Evolutionary conservation across 2,888 invertebrate species (phyloP), one percentile per base, ranked within the genome.

Genomic region (Tanytarsus gracilentus): DNA sequence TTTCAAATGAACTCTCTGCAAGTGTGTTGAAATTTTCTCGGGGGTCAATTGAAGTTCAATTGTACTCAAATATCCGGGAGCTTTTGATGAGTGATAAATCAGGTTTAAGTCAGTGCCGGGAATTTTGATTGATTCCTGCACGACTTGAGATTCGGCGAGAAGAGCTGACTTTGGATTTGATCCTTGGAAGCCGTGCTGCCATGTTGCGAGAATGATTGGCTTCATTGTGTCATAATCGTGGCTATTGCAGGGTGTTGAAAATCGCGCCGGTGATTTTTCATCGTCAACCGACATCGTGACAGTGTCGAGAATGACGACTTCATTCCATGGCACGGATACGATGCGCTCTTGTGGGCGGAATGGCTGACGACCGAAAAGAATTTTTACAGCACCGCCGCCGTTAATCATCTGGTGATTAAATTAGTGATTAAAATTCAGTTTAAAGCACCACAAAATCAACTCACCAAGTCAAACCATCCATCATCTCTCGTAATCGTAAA

Each of bases 401-500:
- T 99, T 99, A 14, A 99, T 58, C 40, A 21, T n/a, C n/a, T n/a
- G n/a, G n/a, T n/a, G n/a, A n/a, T n/a, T n/a, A n/a, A n/a, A n/a
- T n/a, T n/a, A n/a, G n/a, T n/a, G n/a, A n/a, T n/a, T n/a, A n/a
- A n/a, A n/a, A n/a, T n/a, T n/a, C n/a, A n/a, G n/a, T n/a, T 36
- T 11, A 36, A 36, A 11, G 36, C 4, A 7, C 9, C 14, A n/a
- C n/a, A 36, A 14, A 14, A 7, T 21, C 18, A 21, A 21, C 18
- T 97, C 69, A 99, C 80, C 55, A 99, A 80, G 76, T 99, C 99
- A 77, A 99, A 99, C 91, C 91, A 92, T 53, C 93, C 93, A 67
- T 92, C 92, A 65, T 91, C 90, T 62, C 92, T 78, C 3, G 94
- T 93, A 62, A 94, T 75, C 0, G 98, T 98, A 75, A 95, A 96